Evolutionary conservation across 1,140 invertebrate genomes (phyloP), one percentile per base, ranked within the genome.

Genomic region (Matsumurasca onukii): DNA sequence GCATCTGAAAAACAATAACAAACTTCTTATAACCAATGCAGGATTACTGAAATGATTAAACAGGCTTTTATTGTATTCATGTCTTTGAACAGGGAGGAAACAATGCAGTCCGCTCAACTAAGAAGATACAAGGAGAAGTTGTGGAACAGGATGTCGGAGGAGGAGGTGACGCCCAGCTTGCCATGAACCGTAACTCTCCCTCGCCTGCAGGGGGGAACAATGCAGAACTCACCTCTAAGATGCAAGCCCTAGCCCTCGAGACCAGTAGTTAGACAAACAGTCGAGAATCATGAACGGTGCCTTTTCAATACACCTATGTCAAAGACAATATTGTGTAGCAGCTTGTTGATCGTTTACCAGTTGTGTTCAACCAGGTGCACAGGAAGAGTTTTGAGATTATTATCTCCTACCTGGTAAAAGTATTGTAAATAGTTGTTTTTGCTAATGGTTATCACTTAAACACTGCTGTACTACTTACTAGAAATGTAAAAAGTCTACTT

Each of bases 351-450:
- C 22, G 12, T 59, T 29, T 27, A 59, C 55, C 55, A 24, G 55
- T 59, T 59, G 55, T 59, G 55, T 59, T 59, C 55, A 59, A n/a
- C 15, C 55, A 59, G 55, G 55, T 59, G 25, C 30, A 5, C 55
- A 59, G 22, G 55, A 27, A 29, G 12, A 27, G 12, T 59, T 59
- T 59, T 13, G 15, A 59, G 30, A 13, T 59, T 25, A 27, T 59
- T 59, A 17, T 39, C 34, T 9, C 17, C 34, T 17, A 59, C 55
- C 55, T 59, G 55, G 55, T 17, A 39, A 5, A 59, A 59, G 22
- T 52, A 22, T 59, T 59, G 55, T 59, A 59, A 27, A 59, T 59
- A 59, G 15, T 59, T 59, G 2, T 59, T 25, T 59, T 25, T 27
- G 5, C 3, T 27, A 27, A 59, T 24, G 5, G 55, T 59, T 59